Conservation (phyloP, 2,888 invertebrate genomes). For the Hypomecis punctinalis region DNA sequence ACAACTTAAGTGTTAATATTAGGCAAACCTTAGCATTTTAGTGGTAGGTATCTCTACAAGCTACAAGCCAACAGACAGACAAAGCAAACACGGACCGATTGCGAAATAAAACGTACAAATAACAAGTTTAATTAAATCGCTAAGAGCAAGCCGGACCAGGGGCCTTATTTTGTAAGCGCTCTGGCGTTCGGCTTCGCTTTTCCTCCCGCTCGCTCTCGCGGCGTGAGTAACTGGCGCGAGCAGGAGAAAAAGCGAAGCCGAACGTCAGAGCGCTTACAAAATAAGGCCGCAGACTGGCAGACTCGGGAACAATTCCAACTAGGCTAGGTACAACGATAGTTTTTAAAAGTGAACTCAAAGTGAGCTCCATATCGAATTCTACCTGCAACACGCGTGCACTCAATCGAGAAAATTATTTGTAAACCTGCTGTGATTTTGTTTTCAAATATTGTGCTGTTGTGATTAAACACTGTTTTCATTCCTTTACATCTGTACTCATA, state of each 20-base stretch:
- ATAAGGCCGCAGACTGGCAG: too few relatives aligned
- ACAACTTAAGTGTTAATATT: constrained; percentile 5
- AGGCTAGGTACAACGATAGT: constrained; percentile 67
- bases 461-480: constrained; percentile 35
- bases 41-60: constrained; percentile 55
- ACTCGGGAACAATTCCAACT: constrained; percentile 72
- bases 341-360: constrained; percentile 78
- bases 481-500: constrained; percentile 20
- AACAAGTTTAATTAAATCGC: constrained; percentile 84
- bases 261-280: too few relatives aligned
- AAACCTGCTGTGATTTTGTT: constrained; percentile 50
- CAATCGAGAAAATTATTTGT: constrained; percentile 61
- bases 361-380: constrained; percentile 71
- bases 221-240: too few relatives aligned
- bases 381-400: constrained; percentile 67
- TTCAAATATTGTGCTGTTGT: constrained; percentile 40
- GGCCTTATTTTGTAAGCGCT: too few relatives aligned
- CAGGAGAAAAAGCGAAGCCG: too few relatives aligned
- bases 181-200: too few relatives aligned
- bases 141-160: constrained; percentile 64
- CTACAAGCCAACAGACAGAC: constrained; percentile 70
- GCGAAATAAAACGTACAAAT: constrained; percentile 83
- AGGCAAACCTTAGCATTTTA: constrained; percentile 6
- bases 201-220: too few relatives aligned
- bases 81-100: constrained; percentile 74